Base-by-base conservation (phyloP, 2,888 invertebrate species). In the Biston betularia region DNA sequence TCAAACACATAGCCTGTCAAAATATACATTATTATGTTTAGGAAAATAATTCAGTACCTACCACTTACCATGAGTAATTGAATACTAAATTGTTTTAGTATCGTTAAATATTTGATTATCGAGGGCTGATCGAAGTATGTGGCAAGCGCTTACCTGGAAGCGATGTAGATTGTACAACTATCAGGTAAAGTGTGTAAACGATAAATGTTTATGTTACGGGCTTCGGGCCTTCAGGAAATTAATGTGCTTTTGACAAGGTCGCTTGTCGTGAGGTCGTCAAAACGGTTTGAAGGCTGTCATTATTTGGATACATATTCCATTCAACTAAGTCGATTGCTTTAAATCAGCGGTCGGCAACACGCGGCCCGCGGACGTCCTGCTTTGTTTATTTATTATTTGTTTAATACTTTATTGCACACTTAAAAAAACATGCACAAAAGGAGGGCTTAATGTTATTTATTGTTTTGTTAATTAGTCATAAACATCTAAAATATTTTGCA, bases 31-130 rank as follows among this genome's bases (percentile, higher is more conserved):
- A 42, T 42, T 10, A 42, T 42, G 9, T 10, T 6, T 10, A 42
- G 5, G 9, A 15, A 46, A 7, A 45, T 11, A 45, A 6, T n/a
- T 12, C 44, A 46, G 24, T 24, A 9, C 15, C 5, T 12, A 24
- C 12, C 24, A 46, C 9, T 14, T n/a, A 15, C 11, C 11, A 8
- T 10, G 9, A 24, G 15, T 24, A 48, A 14, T 46, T 33, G 33
- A 50, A 53, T 40, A 53, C 11, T 50, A 53, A 82, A 76, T 10
- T 40, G 79, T 74, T n/a, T 38, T 34, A 42, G 2, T 34, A 45
- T 42, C 15, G 2, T 54, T 44, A 42, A 11, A 42, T 42, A 12
- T 54, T 54, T 54, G 42, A 33, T 33, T 54, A 54, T 5, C 6
- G 24, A 40, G 15, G 40, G 42, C 42, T n/a, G 42, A 53, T 42